Conservation (phyloP, 2,113 vertebrate genomes). For the Equus przewalskii region DNA sequence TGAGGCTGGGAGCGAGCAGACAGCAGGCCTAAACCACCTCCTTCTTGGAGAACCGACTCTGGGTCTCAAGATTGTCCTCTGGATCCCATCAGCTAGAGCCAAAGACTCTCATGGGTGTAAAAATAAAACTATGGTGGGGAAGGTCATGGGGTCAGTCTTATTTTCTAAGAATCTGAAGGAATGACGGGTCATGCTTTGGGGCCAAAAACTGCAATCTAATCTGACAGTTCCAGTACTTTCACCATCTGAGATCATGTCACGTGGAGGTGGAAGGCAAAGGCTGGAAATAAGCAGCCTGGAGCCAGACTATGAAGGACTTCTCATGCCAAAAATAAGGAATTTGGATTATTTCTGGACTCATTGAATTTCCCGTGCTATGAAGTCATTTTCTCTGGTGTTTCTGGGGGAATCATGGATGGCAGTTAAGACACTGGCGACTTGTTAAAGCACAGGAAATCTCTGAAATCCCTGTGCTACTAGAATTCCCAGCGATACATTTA, state of each 20-base stretch:
- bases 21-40: not conserved
- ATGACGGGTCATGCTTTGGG: not conserved
- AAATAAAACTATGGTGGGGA: not conserved
- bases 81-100: not conserved
- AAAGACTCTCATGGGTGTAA: not conserved
- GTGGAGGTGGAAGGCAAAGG: not conserved
- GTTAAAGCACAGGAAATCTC: not conserved
- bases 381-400: constrained; percentile 1
- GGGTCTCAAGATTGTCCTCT: not conserved
- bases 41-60: constrained; percentile 37
- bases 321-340: not conserved
- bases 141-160: not conserved
- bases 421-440: not conserved
- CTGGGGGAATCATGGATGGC: not conserved
- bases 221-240: not conserved
- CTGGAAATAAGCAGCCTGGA: not conserved
- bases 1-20: constrained; percentile 20
- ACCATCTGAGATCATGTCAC: not conserved
- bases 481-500: not conserved
- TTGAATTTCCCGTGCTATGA: not conserved
- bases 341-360: not conserved
- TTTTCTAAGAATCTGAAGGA: not conserved
- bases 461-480: not conserved
- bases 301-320: not conserved
- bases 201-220: not conserved